A percentile compares a stretch with the other conserved stretches of the same genome.
These are phyloP conservation scores for Tetranychus urticae DNA, from an alignment of 1,140 invertebrate genomes.

Conservation along the genomic window DNA sequence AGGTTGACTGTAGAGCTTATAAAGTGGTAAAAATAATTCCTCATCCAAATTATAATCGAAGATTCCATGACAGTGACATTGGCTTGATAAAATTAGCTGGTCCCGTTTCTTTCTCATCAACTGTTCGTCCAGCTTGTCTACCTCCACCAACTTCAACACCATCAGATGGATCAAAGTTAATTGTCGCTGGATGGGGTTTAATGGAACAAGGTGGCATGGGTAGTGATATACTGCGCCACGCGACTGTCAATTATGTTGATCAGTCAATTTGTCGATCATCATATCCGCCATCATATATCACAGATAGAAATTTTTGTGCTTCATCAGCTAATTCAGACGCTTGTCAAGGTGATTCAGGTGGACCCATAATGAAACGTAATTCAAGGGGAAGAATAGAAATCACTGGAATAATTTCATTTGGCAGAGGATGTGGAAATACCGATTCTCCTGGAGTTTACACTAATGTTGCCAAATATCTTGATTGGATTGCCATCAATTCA, in stretches of 20 bases:
- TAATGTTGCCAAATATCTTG: conserved; percentile 27
- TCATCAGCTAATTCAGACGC: conserved; percentile 8
- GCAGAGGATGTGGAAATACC: background rate
- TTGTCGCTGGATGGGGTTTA: background rate
- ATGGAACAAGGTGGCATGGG: background rate
- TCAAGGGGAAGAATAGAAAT: conserved; percentile 16
- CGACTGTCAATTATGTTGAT: background rate
- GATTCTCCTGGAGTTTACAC: conserved; percentile 55
- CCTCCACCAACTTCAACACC: background rate
- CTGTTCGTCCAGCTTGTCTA: background rate
- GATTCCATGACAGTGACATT: background rate
- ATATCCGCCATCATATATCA: too few relatives aligned
- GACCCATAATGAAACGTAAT: conserved; percentile 18
- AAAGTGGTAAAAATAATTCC: too few relatives aligned
- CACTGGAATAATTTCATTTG: conserved; percentile 46
- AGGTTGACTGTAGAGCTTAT: too few relatives aligned
- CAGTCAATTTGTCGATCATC: background rate
- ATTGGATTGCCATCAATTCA: conserved; percentile 15
- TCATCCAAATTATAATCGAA: background rate
- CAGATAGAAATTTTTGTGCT: too few relatives aligned
- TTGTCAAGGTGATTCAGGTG: conserved; percentile 24
- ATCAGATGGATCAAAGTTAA: background rate
- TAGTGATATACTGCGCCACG: background rate
- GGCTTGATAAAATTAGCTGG: background rate
- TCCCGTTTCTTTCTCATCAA: background rate